Evolutionary conservation across 2,797 vertebrate genomes (phyloP), one percentile per base, ranked within the genome.

Genomic region (Micrastur ruficollis): DNA sequence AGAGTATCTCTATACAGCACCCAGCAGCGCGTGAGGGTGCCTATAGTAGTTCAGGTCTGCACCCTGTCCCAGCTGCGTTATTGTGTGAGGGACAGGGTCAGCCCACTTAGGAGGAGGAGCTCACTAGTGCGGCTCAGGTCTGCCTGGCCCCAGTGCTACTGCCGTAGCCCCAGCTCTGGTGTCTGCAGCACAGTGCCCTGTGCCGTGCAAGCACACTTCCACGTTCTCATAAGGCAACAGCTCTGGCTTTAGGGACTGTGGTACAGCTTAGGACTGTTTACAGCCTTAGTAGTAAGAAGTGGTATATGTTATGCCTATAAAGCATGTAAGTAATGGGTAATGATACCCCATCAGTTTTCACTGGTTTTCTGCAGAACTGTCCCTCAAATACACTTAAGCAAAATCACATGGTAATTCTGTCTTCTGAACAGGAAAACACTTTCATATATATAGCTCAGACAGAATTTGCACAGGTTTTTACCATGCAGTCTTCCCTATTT

Each of bases 151-250:
- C 3, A 2, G 21, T 63, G n/a, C 25, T 85, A 34, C 40, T 22
- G 31, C 47, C 27, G 32, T 14, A 85, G 40, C 13, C 34, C 16
- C 72, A 73, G n/a, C 27, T 52, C 63, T 47, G 36, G 6, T 21
- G 53, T 50, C 11, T 1, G 1, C 38, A 86, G n/a, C 50, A 49
- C 4, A 1, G 19, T 34, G 56, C 21, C 53, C 27, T 53, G 22
- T 21, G 75, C 55, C 6, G 1, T 34, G 22, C 29, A 70, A 13
- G 3, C 2, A 36, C 2, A 1, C 2, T 38, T 73, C 27, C 56
- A 47, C 3, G 1, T 23, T 78, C 36, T 71, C 32, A 12, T 9
- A 38, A 81, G 53, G 81, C 47, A 66, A 27, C 16, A 87, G 27
- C 47, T 86, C 58, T 49, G 40, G 5, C 50, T 79, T 46, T 36